Base-by-base conservation (phyloP, 1,140 invertebrate genomes). In the Calycopis cecrops region DNA sequence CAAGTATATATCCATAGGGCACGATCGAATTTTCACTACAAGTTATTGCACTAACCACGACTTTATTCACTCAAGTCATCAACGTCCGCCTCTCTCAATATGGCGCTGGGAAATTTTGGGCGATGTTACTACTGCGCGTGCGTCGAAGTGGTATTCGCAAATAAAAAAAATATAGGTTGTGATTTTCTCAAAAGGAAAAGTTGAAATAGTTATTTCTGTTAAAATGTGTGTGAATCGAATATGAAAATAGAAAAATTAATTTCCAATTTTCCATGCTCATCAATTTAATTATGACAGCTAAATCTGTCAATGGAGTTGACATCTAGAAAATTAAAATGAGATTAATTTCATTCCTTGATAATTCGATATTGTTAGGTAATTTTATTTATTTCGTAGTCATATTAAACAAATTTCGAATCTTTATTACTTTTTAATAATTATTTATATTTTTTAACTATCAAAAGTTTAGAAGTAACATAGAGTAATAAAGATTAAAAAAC, bases 51-150 rank as follows among this genome's bases (percentile, higher is more conserved):
- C 81, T 85, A 87, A 87, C 79, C 83, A 86, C 83, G 78, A 81
- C 79, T 74, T 73, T 84, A 81, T 76, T 79, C 86, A 87, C 83
- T 88, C 80, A 78, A 85, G 74, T 82, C 85, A 85, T 85, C 84
- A 86, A 86, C 84, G 83, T 87, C 86, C 84, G 85, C 85, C 86
- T 88, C 80, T 80, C 85, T 88, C 86, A 88, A 88, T 88, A 88
- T 88, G 85, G 86, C 86, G 86, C 81, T 86, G 80, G 82, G 83
- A 78, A 82, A 87, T 86, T 87, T 87, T 85, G 78, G 82, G 78
- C 76, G 82, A 85, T 79, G 80, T 76, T 68, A 67, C 78, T 85
- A 80, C 76, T 87, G 84, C 86, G 86, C 86, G 85, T 87, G 85
- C 86, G 85, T 86, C 81, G 77, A 85, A 75, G 69, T 73, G 79